A percentile compares a stretch with the other conserved stretches of the same genome.
These are phyloP conservation scores for Lagocephalus sceleratus DNA, from an alignment of 2,797 vertebrate species.

Conservation along the genomic window DNA sequence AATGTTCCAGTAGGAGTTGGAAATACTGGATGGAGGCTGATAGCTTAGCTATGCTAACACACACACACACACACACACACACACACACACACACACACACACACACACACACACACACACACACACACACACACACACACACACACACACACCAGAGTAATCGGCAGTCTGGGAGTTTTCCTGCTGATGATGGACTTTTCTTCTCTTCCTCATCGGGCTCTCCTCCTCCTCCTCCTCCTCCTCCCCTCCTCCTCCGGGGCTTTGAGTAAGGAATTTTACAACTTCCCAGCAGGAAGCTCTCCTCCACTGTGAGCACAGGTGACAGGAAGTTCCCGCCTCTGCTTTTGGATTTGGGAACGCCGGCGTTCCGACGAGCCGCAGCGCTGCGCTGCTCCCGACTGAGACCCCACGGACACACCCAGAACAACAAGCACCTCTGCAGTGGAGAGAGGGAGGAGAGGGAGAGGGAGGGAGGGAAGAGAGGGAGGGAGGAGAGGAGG, in stretches of 20 bases:
- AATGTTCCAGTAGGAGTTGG: no score
- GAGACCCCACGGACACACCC: slow-evolving; percentile 55
- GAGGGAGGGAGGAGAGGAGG: slow-evolving; percentile 1
- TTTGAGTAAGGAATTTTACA: no score
- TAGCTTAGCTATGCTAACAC: no score
- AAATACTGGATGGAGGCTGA: no score
- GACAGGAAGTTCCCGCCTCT: no score
- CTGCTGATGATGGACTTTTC: slow-evolving; percentile 59
- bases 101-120: background rate
- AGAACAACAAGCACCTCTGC: slow-evolving; percentile 30
- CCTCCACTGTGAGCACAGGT: no score
- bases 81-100: background rate
- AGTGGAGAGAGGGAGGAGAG: slow-evolving; percentile 10
- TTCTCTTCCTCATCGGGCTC: slow-evolving; percentile 43
- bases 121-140: slow-evolving; percentile 21
- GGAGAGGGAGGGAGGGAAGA: slow-evolving; percentile 3
- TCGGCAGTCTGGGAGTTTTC: slow-evolving; percentile 43
- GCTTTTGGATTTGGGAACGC: no score
- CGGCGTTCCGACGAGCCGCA: background rate
- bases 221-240: slow-evolving; percentile 5
- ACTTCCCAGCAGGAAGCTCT: no score
- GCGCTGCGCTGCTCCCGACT: slow-evolving; percentile 17
- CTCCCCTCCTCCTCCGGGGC: background rate
- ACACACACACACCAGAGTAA: slow-evolving; percentile 28
- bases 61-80: background rate